Conservation (phyloP, 2,797 vertebrate genomes). For the Buphagus erythrorhynchus region DNA sequence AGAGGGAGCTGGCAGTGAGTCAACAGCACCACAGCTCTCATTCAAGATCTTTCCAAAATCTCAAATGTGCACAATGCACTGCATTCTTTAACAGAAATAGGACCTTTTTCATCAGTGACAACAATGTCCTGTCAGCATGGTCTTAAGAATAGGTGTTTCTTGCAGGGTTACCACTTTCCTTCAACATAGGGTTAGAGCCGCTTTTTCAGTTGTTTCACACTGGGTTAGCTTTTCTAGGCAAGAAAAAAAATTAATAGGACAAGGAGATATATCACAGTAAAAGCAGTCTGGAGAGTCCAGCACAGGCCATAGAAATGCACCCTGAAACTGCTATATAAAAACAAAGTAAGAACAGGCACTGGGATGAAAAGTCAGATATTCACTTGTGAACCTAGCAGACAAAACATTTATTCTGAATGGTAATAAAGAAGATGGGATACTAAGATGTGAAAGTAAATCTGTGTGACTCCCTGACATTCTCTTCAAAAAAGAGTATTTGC, state of each 20-base stretch:
- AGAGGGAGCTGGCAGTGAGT: neutral
- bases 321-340: neutral
- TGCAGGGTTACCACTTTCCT: neutral
- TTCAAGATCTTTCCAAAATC: neutral
- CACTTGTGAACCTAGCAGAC: neutral
- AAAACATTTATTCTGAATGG: neutral
- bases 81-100: neutral
- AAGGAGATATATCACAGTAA: neutral
- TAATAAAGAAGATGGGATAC: neutral
- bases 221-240: neutral
- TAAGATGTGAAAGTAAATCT: neutral
- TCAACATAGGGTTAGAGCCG: rapidly evolving
- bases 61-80: rapidly evolving
- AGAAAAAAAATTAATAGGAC: neutral
- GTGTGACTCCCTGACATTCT: neutral
- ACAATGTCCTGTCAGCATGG: neutral
- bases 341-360: neutral
- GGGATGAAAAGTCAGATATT: neutral
- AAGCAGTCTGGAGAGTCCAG: neutral
- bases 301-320: neutral
- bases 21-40: rapidly evolving
- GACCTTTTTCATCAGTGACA: neutral
- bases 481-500: neutral
- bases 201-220: neutral
- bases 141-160: neutral